Evolutionary conservation across 2,888 invertebrate genomes (phyloP).

Genomic region (Pardosa pseudoannulata): DNA sequence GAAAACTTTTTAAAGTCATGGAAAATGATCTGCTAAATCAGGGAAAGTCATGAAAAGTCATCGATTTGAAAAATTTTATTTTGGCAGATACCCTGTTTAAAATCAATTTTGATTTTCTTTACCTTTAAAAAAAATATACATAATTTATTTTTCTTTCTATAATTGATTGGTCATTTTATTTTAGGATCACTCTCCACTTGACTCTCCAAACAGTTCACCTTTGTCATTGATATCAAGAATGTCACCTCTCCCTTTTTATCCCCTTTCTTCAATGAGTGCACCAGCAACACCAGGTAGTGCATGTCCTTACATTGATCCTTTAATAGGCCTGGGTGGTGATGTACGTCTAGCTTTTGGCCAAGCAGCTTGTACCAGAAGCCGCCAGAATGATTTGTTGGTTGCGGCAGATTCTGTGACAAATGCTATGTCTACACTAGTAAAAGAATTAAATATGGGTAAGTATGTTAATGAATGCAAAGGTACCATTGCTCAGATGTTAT

Average conservation of each 20-base stretch:
- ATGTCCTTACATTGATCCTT: constrained; percentile 75
- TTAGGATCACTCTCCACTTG: constrained; percentile 68
- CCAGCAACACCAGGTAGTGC: constrained; percentile 76
- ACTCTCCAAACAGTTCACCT: constrained; percentile 76
- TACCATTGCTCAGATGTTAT: no score
- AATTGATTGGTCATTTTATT: not conserved
- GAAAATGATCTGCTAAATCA: no score
- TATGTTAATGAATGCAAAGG: not conserved
- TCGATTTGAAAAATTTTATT: no score
- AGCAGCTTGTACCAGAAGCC: constrained; percentile 45
- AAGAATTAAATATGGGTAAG: constrained; percentile 91
- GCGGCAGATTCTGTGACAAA: constrained; percentile 98
- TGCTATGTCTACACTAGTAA: constrained; percentile 97
- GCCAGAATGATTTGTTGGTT: constrained; percentile 86
- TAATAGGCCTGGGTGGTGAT: constrained; percentile 74
- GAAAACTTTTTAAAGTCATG: no score
- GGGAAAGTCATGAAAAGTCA: no score
- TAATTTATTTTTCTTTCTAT: no score
- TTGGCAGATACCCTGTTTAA: no score
- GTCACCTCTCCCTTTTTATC: constrained; percentile 75
- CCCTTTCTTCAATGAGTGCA: constrained; percentile 75
- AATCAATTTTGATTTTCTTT: no score
- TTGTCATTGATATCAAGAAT: constrained; percentile 79
- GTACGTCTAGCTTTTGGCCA: constrained; percentile 60
- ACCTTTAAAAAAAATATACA: no score